Percentiles rank a stretch among this genome's conserved stretches.
phyloP scores from a whole-genome alignment of 2,888 invertebrate genomes.

The Mylabris sibirica region DNA sequence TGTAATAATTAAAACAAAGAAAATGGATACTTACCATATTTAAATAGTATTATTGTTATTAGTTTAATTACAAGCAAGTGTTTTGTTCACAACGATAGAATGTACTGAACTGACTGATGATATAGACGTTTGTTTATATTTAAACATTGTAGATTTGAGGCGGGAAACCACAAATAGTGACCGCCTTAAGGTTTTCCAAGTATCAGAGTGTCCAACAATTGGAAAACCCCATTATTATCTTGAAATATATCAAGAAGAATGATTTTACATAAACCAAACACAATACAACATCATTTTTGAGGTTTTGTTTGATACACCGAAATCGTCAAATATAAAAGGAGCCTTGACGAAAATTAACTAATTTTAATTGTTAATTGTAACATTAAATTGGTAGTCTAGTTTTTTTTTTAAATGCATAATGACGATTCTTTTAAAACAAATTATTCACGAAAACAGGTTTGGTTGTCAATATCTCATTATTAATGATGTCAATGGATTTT shows the following conservation, averaged over 20 bases:
- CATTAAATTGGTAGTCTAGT: neutral
- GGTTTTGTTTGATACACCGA: neutral
- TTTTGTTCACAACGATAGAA: neutral
- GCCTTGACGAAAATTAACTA: neutral
- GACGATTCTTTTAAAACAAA: neutral
- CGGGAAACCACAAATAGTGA: constrained; percentile 2
- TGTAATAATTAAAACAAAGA: neutral
- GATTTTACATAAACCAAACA: neutral
- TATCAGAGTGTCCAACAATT: neutral
- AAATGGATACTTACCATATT: neutral
- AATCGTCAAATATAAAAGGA: neutral
- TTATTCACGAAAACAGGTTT: neutral
- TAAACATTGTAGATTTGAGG: neutral
- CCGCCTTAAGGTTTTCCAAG: neutral
- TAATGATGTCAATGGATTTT: neutral
- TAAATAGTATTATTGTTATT: neutral
- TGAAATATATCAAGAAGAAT: neutral
- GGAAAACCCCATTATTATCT: constrained; percentile 10
- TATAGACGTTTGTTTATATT: neutral
- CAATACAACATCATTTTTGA: neutral
- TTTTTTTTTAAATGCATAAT: neutral
- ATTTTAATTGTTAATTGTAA: neutral
- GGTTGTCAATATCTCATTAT: neutral
- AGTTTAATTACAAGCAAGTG: neutral
- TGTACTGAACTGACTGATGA: neutral